phyloP scores from a whole-genome alignment of 2,797 vertebrate genomes.

The Melanotaenia nigrans region DNA sequence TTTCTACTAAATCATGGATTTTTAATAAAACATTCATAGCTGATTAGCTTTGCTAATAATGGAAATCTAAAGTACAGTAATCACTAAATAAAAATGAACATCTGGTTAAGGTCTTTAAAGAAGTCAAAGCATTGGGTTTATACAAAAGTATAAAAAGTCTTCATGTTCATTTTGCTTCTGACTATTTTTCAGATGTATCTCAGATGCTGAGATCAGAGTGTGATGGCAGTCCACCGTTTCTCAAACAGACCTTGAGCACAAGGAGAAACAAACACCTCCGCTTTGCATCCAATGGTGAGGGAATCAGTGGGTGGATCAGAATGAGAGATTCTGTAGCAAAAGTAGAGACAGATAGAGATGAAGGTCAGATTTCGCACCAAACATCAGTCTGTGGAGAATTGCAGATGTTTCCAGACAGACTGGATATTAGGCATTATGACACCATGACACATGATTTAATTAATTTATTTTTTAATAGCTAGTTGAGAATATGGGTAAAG shows the following conservation, averaged over 20 bases:
- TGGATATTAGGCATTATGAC: not conserved
- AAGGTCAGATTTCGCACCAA: conserved; percentile 4
- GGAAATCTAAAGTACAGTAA: not conserved
- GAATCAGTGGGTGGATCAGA: conserved; percentile 6
- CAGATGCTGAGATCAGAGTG: conserved; percentile 74
- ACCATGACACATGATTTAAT: not conserved
- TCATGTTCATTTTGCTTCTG: not conserved
- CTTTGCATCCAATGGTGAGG: conserved; percentile 83
- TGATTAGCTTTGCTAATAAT: not conserved
- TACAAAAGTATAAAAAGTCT: not conserved
- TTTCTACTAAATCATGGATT: too few species aligned
- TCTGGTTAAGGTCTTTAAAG: not conserved
- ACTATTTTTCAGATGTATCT: conserved; percentile 67
- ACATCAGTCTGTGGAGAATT: not conserved
- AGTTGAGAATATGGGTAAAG: not conserved
- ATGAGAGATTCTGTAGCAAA: not conserved
- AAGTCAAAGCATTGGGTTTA: not conserved
- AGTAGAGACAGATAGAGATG: not conserved
- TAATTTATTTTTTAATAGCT: conserved; percentile 6
- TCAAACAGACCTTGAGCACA: conserved; percentile 85
- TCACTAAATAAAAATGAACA: not conserved
- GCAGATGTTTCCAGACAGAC: not conserved
- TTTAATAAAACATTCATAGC: not conserved
- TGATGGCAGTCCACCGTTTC: conserved; percentile 80
- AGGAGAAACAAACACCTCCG: conserved; percentile 83